A percentile compares a stretch with the other conserved stretches of the same genome.
These are phyloP conservation scores for Encarsia formosa DNA, from an alignment of 2,888 invertebrate genomes.

Conservation along the genomic window DNA sequence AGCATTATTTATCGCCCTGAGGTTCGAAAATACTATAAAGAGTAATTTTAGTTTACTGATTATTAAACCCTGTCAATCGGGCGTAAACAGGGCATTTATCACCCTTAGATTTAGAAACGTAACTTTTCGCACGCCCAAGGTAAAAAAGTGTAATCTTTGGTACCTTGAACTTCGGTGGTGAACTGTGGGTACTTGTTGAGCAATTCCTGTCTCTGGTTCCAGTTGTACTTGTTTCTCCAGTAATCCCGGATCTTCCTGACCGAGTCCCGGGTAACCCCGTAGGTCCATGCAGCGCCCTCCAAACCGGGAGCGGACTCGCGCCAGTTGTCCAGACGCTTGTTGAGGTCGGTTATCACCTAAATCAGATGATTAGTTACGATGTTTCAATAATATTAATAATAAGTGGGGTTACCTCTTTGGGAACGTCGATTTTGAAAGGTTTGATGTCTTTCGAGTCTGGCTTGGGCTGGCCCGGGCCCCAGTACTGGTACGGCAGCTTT, in stretches of 20 bases:
- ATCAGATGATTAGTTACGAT: no score
- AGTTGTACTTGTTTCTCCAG: slow-evolving; percentile 76
- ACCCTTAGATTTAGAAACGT: no score
- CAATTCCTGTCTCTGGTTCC: slow-evolving; percentile 63
- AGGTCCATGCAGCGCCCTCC: slow-evolving; percentile 68
- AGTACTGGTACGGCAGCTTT: slow-evolving; percentile 53
- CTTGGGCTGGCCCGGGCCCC: slow-evolving; percentile 54
- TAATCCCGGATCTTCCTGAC: slow-evolving; percentile 66
- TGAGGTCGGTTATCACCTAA: slow-evolving; percentile 62
- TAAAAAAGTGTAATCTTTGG: no score
- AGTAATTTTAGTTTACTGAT: no score
- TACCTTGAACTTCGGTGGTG: slow-evolving; percentile 70
- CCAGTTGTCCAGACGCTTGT: slow-evolving; percentile 57
- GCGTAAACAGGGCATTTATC: no score
- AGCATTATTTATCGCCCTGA: no score
- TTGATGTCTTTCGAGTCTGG: slow-evolving; percentile 56
- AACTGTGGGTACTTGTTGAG: slow-evolving; percentile 76
- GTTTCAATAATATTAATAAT: no score
- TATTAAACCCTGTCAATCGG: no score
- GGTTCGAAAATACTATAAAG: no score
- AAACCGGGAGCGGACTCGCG: slow-evolving; percentile 58
- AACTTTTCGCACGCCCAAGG: no score
- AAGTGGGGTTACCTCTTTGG: slow-evolving; percentile 54
- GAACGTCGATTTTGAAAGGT: slow-evolving; percentile 60
- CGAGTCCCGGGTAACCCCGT: slow-evolving; percentile 74